Evolutionary conservation across 2,888 invertebrate species (phyloP), one percentile per base, ranked within the genome.

Genomic region (Pseudoips prasinana): DNA sequence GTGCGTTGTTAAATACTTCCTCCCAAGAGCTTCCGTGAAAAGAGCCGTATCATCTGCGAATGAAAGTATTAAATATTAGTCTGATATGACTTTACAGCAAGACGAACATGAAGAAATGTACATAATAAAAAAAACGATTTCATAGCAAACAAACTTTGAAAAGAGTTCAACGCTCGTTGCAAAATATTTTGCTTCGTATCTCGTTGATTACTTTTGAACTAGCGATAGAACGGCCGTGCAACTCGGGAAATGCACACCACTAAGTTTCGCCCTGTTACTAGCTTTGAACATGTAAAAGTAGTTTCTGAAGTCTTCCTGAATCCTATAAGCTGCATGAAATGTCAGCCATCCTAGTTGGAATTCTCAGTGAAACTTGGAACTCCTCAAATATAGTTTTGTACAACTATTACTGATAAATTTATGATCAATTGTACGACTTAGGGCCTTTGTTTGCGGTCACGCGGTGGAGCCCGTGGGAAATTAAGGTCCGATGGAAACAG

Each of bases 151-250:
- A n/a, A n/a, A n/a, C n/a, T n/a, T n/a, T n/a, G n/a, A 7, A 39
- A 32, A 55, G 53, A 52, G 58, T 65, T 58, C 50, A 59, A 57
- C 64, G 60, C 50, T 55, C 62, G 48, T 66, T 66, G 40, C 57
- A 52, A 58, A 66, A 65, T 67, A 66, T 75, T 75, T 66, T 64
- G 64, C 66, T 60, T 61, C 60, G 52, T 53, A 50, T 53, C 62
- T 58, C 57, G 53, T 62, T 76, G 75, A 79, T 80, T 75, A 74
- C 74, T 79, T 77, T 46, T 29, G 46, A 66, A 70, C 71, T 64
- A 59, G 50, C 58, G 56, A 58, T 64, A 48, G 58, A 50, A 59
- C 46, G 46, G 36, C n/a, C n/a, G n/a, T 43, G 51, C 43, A 64
- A 59, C 57, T 67, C 58, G 54, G 49, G 50, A 62, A 67, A 69